Percentiles rank a stretch among this genome's conserved stretches.
These are phyloP conservation scores for Cantharis rustica DNA, from an alignment of 2,888 invertebrate genomes.

Conservation along the genomic window DNA sequence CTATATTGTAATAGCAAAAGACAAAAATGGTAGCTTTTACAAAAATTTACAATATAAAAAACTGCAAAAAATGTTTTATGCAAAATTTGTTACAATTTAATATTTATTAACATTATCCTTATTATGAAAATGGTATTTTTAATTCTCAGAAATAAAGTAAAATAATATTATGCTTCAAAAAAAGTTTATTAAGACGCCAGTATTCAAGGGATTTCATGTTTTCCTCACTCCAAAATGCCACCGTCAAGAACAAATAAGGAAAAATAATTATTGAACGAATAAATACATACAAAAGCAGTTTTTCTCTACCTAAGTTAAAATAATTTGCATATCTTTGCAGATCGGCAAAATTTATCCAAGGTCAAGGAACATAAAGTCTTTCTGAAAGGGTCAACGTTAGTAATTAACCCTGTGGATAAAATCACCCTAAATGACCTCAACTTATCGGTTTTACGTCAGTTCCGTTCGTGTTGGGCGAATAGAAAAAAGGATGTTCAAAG, in stretches of 20 bases:
- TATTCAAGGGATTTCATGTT: background rate
- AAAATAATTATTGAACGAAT: background rate
- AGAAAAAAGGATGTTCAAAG: slow-evolving; percentile 5
- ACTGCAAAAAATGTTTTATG: too few relatives aligned
- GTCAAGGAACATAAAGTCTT: slow-evolving; percentile 19
- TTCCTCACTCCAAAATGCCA: background rate
- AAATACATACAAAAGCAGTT: background rate
- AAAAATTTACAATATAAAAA: too few relatives aligned
- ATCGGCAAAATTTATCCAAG: slow-evolving; percentile 22
- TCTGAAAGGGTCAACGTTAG: slow-evolving; percentile 17
- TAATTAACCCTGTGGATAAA: slow-evolving; percentile 13
- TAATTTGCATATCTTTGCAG: slow-evolving; percentile 23
- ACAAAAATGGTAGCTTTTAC: too few relatives aligned
- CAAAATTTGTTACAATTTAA: too few relatives aligned
- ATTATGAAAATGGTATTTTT: background rate
- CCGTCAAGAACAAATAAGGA: background rate
- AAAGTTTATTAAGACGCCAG: background rate
- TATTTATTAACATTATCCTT: too few relatives aligned
- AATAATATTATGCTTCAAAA: background rate
- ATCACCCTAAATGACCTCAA: slow-evolving; percentile 16
- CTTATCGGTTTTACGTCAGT: slow-evolving; percentile 15
- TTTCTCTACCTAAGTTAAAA: background rate
- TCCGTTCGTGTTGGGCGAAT: slow-evolving; percentile 26
- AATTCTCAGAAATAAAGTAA: background rate
- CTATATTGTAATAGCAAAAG: too few relatives aligned